Evolutionary conservation across 2,888 invertebrate species (phyloP).

Genomic region (Altica lythri): DNA sequence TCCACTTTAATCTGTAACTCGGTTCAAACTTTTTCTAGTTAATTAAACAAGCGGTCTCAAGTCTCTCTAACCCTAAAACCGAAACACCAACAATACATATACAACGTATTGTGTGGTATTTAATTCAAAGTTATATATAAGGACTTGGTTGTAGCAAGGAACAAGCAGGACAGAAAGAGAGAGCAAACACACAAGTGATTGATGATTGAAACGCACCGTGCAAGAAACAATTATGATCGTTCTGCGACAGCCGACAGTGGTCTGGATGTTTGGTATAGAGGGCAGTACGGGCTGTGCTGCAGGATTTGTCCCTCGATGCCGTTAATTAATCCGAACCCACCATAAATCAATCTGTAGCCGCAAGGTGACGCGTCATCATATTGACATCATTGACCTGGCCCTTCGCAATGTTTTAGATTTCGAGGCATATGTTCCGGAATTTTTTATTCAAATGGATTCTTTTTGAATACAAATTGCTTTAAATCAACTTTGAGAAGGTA

Average conservation of each 20-base stretch:
- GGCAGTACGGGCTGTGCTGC: slow-evolving; percentile 40
- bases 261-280: slow-evolving; percentile 45
- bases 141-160: slow-evolving; percentile 2
- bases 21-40: neutral
- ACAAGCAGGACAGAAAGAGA: slow-evolving; percentile 1
- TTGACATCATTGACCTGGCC: slow-evolving; percentile 58
- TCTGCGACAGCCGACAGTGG: slow-evolving; percentile 49
- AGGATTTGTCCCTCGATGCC: slow-evolving; percentile 49
- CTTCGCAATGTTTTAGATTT: slow-evolving; percentile 47
- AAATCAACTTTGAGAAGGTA: slow-evolving; percentile 3
- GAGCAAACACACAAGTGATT: slow-evolving; percentile 41
- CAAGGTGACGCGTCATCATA: slow-evolving; percentile 59
- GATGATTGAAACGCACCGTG: slow-evolving; percentile 51
- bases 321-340: slow-evolving; percentile 55
- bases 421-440: slow-evolving; percentile 44
- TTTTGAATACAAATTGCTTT: slow-evolving; percentile 2
- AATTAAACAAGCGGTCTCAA: neutral
- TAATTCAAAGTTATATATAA: slow-evolving; percentile 18
- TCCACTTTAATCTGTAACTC: neutral
- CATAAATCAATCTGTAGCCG: slow-evolving; percentile 58
- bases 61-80: too few relatives aligned
- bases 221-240: slow-evolving; percentile 54
- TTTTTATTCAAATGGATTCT: slow-evolving; percentile 15
- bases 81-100: neutral
- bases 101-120: slow-evolving; percentile 2